Conservation (phyloP, 2,797 vertebrate genomes). For the Acipenser transmontanus region DNA sequence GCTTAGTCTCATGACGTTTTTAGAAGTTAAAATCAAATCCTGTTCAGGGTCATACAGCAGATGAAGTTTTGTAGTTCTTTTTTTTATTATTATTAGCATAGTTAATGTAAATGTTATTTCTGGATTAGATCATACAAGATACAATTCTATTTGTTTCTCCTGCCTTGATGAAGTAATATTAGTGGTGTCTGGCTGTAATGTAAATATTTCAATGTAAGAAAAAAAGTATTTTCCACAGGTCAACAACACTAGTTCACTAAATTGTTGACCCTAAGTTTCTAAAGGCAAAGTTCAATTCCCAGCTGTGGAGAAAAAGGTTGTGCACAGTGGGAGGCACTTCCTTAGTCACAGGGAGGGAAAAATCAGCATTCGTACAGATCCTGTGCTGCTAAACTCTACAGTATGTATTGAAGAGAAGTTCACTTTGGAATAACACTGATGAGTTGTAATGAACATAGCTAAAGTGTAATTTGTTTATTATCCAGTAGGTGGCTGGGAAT, state of each 20-base stretch:
- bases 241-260: slow-evolving; percentile 35
- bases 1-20: slow-evolving; percentile 12
- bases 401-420: no score
- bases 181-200: slow-evolving; percentile 33
- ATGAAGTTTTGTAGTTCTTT: no score
- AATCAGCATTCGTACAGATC: no score
- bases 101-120: slow-evolving; percentile 40
- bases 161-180: slow-evolving; percentile 34
- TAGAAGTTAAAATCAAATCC: no score
- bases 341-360: slow-evolving; percentile 1
- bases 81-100: slow-evolving; percentile 26
- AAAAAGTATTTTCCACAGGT: slow-evolving; percentile 32
- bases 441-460: no score
- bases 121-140: slow-evolving; percentile 41
- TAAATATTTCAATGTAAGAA: slow-evolving; percentile 34
- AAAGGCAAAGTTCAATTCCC: slow-evolving; percentile 44
- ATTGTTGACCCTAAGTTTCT: slow-evolving; percentile 43
- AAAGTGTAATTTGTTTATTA: no score
- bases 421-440: no score
- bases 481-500: no score
- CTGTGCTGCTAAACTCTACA: no score
- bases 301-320: slow-evolving; percentile 34
- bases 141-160: slow-evolving; percentile 29
- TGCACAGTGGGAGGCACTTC: slow-evolving; percentile 29
- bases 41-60: no score